Base-by-base conservation (phyloP, 2,888 invertebrate genomes). In the Drosophila lacicola region DNA sequence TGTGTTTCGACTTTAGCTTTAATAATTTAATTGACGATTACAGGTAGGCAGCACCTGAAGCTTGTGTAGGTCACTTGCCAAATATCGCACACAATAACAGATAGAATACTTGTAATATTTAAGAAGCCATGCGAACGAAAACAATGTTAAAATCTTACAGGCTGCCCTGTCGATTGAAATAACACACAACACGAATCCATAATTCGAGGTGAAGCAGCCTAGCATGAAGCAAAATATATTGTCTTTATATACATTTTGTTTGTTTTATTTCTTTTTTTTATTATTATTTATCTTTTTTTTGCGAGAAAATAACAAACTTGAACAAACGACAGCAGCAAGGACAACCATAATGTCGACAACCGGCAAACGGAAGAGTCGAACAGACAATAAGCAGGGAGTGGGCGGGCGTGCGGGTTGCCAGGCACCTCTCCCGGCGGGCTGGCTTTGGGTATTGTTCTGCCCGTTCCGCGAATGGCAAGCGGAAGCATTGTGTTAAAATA, bases 401-500 rank as follows among this genome's bases (percentile, higher is more conserved):
- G 33, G 21, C n/a, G 36, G 17, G 46, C 19, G 37, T 14, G 25
- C 39, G n/a, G 25, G 19, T 4, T 42, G 29, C 17, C 39, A 1
- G 46, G 29, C 44, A 11, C 46, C 3, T 2, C 21, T 4, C 39
- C 10, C 10, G 21, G 29, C 14, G 19, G n/a, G 34, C 36, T 51
- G 9, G 21, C 49, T 50, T 39, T 55, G 51, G 42, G 46, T 42
- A 58, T n/a, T 25, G 54, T 45, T 55, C 46, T 57, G 75, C 39
- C 9, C 36, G 14, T 13, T 41, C 45, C 71, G 67, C 71, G 80
- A 82, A 55, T 60, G 69, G 62, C 71, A 66, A 79, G 69, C 89
- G 85, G 85, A 89, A 88, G 78, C 86, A 76, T 76, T 86, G 89
- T 80, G 86, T 89, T 85, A 85, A 89, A 85, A 89, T 89, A 85